These are phyloP conservation scores for Caretta caretta DNA, from an alignment of 2,113 vertebrate genomes.

Conservation along the genomic window DNA sequence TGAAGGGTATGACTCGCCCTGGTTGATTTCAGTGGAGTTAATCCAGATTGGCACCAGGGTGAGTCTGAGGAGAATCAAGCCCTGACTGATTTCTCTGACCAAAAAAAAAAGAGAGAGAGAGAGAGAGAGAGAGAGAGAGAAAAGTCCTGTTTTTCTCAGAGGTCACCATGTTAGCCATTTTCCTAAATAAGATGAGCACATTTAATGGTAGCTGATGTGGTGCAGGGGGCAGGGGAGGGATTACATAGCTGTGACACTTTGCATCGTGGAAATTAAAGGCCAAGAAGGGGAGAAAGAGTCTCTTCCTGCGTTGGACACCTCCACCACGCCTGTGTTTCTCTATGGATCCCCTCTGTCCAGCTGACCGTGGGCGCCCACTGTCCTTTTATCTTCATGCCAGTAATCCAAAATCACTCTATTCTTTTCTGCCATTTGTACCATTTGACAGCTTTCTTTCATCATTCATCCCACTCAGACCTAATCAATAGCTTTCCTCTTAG, in stretches of 20 bases:
- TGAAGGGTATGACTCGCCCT: background rate
- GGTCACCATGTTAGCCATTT: background rate
- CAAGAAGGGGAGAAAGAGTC: background rate
- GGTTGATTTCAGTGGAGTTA: background rate
- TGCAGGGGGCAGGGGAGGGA: too few species aligned
- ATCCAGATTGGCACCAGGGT: too few species aligned
- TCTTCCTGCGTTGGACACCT: fast-evolving
- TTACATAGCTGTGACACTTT: background rate
- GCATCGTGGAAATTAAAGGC: background rate
- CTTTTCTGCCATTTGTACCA: conserved; percentile 18
- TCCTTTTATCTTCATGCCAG: conserved; percentile 5
- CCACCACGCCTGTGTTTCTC: background rate
- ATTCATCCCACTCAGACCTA: background rate
- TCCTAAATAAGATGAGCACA: background rate
- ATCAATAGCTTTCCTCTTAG: conserved; percentile 66
- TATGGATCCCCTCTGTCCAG: background rate
- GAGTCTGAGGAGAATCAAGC: background rate
- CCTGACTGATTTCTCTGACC: background rate
- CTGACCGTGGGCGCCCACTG: background rate
- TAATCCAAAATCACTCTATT: background rate
- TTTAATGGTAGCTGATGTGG: background rate
- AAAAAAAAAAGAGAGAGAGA: background rate
- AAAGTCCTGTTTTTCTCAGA: background rate
- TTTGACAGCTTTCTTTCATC: background rate
- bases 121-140: background rate